Percentiles rank a stretch among this genome's conserved stretches.
Conservation (phyloP, 2,797 vertebrate species). For the Megaceryle alcyon region DNA sequence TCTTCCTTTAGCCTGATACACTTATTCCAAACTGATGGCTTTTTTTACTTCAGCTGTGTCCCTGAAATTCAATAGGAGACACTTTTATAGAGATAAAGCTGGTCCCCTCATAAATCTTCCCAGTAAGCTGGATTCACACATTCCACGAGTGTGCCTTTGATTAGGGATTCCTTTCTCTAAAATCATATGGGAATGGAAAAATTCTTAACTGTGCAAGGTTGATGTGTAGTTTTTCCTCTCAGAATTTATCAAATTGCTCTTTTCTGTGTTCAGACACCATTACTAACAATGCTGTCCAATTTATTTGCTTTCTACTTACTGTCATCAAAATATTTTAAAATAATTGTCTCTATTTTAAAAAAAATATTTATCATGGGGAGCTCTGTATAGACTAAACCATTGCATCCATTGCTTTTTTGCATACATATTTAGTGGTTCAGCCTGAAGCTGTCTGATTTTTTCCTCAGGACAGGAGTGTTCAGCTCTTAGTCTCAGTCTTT, state of each 20-base stretch:
- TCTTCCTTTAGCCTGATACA: neutral
- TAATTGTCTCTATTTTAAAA: neutral
- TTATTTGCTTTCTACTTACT: neutral
- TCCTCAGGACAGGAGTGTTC: neutral
- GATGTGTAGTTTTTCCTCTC: neutral
- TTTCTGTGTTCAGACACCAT: neutral
- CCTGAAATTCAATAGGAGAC: constrained; percentile 1
- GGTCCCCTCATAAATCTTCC: neutral
- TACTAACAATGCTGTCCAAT: neutral
- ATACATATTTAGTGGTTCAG: neutral
- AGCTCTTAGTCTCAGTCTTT: neutral
- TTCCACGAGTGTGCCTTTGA: neutral
- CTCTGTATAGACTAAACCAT: neutral
- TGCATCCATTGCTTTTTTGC: neutral
- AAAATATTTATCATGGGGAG: neutral
- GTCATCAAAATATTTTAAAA: neutral
- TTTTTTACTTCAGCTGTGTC: constrained; percentile 1
- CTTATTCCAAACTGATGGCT: neutral
- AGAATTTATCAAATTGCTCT: neutral
- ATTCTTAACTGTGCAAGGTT: neutral
- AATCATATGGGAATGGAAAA: neutral
- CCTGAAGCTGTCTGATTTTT: neutral
- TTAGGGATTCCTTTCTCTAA: neutral
- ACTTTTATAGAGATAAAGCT: neutral
- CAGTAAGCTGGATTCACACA: neutral